These are phyloP conservation scores for Aulostomus chinensis DNA, from an alignment of 2,797 vertebrate species.

Conservation along the genomic window DNA sequence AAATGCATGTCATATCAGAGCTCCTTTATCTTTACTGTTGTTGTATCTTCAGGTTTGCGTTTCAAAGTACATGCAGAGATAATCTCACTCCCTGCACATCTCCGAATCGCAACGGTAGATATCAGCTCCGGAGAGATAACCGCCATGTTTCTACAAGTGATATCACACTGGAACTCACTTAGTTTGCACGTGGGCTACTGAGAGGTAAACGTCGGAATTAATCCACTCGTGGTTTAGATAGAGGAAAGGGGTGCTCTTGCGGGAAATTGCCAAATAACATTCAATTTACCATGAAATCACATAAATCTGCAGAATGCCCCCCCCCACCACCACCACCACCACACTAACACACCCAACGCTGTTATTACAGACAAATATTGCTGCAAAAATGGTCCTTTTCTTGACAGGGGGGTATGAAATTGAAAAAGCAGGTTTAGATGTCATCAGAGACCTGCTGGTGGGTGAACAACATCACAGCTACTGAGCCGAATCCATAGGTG, in stretches of 20 bases:
- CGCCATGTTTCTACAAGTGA: constrained; percentile 11
- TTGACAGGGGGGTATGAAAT: constrained; percentile 10
- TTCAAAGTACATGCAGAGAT: constrained; percentile 69
- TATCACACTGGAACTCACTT: background rate
- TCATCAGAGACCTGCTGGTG: background rate
- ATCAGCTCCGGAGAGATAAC: constrained; percentile 24
- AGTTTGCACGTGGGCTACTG: background rate
- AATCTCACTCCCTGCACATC: constrained; percentile 37
- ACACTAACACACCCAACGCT: no score
- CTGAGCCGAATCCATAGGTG: background rate
- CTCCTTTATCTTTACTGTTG: constrained; percentile 71
- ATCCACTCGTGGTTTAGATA: background rate
- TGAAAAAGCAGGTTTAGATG: background rate
- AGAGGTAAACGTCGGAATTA: background rate
- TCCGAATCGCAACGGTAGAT: constrained; percentile 28
- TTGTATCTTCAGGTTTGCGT: constrained; percentile 50
- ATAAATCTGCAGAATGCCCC: background rate
- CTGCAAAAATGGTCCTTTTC: background rate
- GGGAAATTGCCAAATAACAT: constrained; percentile 1
- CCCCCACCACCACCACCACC: no score
- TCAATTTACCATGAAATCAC: constrained; percentile 9
- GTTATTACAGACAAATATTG: background rate
- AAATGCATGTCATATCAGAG: constrained; percentile 33
- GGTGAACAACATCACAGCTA: background rate
- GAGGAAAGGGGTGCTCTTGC: background rate